Base-by-base conservation (phyloP, 2,113 vertebrate genomes). In the Coreoperca whiteheadi region DNA sequence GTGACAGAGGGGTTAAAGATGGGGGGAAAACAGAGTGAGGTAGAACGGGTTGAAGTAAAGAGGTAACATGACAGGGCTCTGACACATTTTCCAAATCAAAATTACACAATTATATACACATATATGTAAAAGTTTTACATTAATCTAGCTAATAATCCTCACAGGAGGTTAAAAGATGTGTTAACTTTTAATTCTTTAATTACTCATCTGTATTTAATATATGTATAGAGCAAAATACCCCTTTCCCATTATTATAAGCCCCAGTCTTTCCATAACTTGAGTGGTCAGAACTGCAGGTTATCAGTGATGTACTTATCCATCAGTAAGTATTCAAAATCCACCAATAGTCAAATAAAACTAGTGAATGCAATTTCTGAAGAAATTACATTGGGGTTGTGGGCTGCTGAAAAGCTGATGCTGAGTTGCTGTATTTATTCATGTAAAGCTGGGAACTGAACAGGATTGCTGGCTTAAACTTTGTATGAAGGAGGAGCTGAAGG, bases 221-320 rank as follows among this genome's bases (percentile, higher is more conserved):
- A 59, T 34, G 2, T 63, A 63, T 21, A n/a, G 34, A 39, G 4
- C 6, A 25, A 43, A 41, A 25, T 25, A 28, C n/a, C 41, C 12
- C 2, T 6, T 46, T 46, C n/a, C 50, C 21, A 12, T 53, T 56
- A 18, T 25, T 16, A 18, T 10, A 54, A 71, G 53, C 39, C 14
- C n/a, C 2, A 66, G 41, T 8, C 1, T 5, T 48, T 48, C 15
- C 25, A 67, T 5, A 30, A 48, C 25, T 20, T 41, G 4, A 57
- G 51, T 56, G 51, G 68, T 48, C 51, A 71, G 50, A 71, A 39
- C 51, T 56, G 68, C 53, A 57, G 23, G 34, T 20, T 39, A 41
- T 71, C 4, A 8, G 37, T 32, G 48, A 37, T 5, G 21, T 50
- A 43, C 43, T 32, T 28, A 21, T 68, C 43, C 8, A 34, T 20